Conservation (phyloP, 2,888 invertebrate species). For the Lymantria dispar region DNA sequence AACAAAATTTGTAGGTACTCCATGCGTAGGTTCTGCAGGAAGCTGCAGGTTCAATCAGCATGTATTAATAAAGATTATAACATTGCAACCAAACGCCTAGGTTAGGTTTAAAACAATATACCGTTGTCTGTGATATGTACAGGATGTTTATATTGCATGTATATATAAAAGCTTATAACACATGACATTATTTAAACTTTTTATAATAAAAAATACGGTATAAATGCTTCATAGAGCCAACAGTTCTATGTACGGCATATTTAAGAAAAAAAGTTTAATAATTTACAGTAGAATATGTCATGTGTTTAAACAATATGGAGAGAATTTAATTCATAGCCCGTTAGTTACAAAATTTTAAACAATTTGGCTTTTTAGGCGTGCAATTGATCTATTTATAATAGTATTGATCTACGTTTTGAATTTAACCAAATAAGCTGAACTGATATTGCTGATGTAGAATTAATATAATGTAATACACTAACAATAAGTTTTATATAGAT, state of each 20-base stretch:
- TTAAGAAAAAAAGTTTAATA: too few species aligned
- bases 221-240: not conserved
- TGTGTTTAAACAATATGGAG: not conserved
- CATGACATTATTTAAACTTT: not conserved
- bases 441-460: conserved; percentile 13
- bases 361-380: conserved; percentile 62
- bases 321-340: conserved; percentile 19
- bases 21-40: too few species aligned
- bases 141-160: conserved; percentile 25
- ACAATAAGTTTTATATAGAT: conserved; percentile 19
- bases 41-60: too few species aligned
- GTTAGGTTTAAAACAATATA: conserved; percentile 36
- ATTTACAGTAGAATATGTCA: not conserved
- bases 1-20: too few species aligned
- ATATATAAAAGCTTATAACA: conserved; percentile 14
- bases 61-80: not conserved
- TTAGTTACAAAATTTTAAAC: conserved; percentile 27
- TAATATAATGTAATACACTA: conserved; percentile 31
- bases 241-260: too few species aligned
- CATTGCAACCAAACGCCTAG: conserved; percentile 25
- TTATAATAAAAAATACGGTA: not conserved
- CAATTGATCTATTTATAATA: conserved; percentile 21
- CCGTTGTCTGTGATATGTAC: conserved; percentile 61
- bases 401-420: conserved; percentile 40
- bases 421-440: conserved; percentile 50